Conservation (phyloP, 1,140 invertebrate genomes). For the Caenorhabditis remanei region DNA sequence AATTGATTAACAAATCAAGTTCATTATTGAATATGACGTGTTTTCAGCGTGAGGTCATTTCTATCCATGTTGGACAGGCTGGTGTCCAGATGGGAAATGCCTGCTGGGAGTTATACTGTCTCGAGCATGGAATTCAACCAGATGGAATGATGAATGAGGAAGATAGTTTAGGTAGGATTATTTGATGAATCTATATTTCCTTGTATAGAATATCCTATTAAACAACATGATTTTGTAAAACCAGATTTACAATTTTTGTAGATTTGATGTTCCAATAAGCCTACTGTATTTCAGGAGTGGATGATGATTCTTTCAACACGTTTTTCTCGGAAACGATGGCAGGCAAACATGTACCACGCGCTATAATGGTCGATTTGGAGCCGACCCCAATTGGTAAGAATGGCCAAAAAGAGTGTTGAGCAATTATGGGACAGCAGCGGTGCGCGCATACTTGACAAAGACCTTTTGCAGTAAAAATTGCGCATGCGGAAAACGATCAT, state of each 20-base stretch:
- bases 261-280: no score
- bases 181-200: background rate
- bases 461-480: constrained; percentile 5
- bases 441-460: constrained; percentile 42
- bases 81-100: constrained; percentile 83
- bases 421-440: constrained; percentile 11
- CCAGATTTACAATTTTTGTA: no score
- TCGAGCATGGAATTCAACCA: constrained; percentile 77
- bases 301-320: constrained; percentile 88
- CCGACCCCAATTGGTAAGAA: constrained; percentile 87
- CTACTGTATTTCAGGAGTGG: constrained; percentile 70
- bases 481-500: constrained; percentile 54
- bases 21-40: background rate
- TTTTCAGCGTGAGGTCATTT: constrained; percentile 84
- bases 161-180: constrained; percentile 53
- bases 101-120: constrained; percentile 81
- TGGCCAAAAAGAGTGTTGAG: constrained; percentile 23
- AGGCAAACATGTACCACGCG: constrained; percentile 88
- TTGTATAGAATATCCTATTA: no score
- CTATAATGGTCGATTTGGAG: constrained; percentile 88
- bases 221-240: background rate
- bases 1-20: background rate
- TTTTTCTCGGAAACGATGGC: constrained; percentile 91
- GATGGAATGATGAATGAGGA: constrained; percentile 67
- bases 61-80: constrained; percentile 89